These are phyloP conservation scores for Andinoacara biseriatus DNA, from an alignment of 2,113 vertebrate genomes.

Conservation along the genomic window DNA sequence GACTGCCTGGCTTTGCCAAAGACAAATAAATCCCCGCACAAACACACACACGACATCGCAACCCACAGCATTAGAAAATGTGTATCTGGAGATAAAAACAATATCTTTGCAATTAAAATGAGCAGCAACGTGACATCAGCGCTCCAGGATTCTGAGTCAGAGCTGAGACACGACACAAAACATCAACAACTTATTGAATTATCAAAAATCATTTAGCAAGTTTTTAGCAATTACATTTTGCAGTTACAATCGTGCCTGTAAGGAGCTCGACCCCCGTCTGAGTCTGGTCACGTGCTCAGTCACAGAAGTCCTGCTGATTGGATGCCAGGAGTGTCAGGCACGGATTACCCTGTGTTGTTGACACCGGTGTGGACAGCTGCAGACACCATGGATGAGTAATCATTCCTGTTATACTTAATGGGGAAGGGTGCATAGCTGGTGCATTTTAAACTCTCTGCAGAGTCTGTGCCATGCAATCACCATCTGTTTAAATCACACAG, in stretches of 20 bases:
- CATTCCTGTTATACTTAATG: background rate
- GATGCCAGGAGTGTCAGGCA: background rate
- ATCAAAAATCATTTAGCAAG: background rate
- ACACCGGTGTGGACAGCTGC: background rate
- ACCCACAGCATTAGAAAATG: background rate
- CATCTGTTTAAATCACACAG: background rate
- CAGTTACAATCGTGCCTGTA: background rate
- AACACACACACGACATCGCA: background rate
- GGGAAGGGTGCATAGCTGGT: background rate
- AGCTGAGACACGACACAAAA: background rate
- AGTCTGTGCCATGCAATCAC: background rate
- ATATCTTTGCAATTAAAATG: background rate
- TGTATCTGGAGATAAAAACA: slow-evolving; percentile 1
- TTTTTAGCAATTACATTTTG: background rate
- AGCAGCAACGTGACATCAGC: background rate
- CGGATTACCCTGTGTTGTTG: background rate
- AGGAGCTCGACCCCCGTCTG: background rate
- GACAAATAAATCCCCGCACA: background rate
- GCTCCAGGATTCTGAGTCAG: background rate
- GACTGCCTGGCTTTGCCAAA: background rate
- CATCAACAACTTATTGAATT: fast-evolving
- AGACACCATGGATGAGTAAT: background rate
- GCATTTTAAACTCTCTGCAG: background rate
- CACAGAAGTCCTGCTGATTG: background rate
- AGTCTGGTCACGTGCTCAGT: background rate